Conservation (phyloP, 2,113 vertebrate genomes). For the Prionailurus viverrinus region DNA sequence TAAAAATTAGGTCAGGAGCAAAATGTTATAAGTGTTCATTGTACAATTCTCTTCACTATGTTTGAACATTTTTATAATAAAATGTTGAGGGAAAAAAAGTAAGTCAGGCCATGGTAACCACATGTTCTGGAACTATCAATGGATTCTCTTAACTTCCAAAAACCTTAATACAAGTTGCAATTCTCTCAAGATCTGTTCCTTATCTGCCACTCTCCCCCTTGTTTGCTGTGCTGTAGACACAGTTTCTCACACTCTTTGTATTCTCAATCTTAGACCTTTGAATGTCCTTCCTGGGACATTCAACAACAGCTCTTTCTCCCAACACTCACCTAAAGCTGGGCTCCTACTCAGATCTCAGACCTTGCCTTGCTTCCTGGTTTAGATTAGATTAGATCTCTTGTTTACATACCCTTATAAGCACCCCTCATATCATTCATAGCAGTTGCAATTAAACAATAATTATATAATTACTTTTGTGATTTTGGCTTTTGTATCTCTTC, state of each 20-base stretch:
- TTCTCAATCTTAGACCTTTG: neutral
- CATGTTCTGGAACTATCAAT: neutral
- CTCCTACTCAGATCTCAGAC: neutral
- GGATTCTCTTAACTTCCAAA: slow-evolving; percentile 4
- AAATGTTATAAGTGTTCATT: neutral
- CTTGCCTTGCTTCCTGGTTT: neutral
- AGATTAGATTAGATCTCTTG: neutral
- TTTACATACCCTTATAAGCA: neutral
- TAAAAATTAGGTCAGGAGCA: slow-evolving; percentile 36
- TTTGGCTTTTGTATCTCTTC: neutral
- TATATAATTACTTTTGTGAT: slow-evolving; percentile 9
- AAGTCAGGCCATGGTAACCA: neutral
- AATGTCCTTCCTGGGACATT: neutral
- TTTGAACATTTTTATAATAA: slow-evolving; percentile 28
- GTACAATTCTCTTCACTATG: neutral
- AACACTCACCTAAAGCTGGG: neutral
- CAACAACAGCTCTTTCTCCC: neutral
- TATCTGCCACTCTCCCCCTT: neutral
- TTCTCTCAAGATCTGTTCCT: neutral
- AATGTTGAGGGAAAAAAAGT: neutral
- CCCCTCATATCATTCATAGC: neutral
- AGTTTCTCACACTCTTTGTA: neutral
- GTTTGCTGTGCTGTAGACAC: neutral
- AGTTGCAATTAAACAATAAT: neutral
- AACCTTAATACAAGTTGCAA: neutral